Evolutionary conservation across 2,113 vertebrate genomes (phyloP).

Genomic region (Calcarius ornatus): DNA sequence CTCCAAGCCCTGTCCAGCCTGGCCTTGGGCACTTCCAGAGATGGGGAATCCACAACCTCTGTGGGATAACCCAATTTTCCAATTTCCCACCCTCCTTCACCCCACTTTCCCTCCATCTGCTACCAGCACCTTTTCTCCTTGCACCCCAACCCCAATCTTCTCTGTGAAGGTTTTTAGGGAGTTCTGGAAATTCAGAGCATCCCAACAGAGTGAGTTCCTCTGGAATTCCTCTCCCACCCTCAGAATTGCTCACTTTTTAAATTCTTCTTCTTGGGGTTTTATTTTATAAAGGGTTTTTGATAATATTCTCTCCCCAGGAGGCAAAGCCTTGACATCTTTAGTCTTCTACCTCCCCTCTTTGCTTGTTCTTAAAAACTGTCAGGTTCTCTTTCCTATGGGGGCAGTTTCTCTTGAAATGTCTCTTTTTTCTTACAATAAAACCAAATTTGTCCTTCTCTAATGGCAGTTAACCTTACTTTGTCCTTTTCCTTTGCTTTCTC

Average conservation of each 20-base stretch:
- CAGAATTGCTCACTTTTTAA: rapidly evolving
- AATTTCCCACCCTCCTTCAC: not conserved
- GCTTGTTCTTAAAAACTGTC: not conserved
- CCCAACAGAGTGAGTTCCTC: rapidly evolving
- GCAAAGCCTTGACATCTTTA: not conserved
- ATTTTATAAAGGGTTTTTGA: not conserved
- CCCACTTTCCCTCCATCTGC: not conserved
- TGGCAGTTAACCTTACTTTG: not conserved
- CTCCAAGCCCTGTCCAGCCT: not conserved
- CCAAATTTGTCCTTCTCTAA: not conserved
- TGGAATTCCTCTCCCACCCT: not conserved
- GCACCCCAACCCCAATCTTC: too few species aligned
- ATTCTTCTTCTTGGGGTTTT: not conserved
- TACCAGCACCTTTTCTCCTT: not conserved
- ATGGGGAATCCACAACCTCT: not conserved
- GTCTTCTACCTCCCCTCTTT: not conserved
- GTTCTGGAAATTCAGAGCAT: rapidly evolving
- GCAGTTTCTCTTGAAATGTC: not conserved
- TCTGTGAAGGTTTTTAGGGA: not conserved
- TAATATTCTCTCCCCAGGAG: not conserved
- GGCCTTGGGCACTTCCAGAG: not conserved
- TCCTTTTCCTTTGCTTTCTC: not conserved
- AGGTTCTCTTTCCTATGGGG: not conserved
- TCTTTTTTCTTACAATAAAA: not conserved
- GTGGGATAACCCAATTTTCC: not conserved